Percentiles rank a stretch among this genome's conserved stretches.
These are phyloP conservation scores for Eumacrocentrus americanus DNA, from an alignment of 2,888 invertebrate species.

Conservation along the genomic window DNA sequence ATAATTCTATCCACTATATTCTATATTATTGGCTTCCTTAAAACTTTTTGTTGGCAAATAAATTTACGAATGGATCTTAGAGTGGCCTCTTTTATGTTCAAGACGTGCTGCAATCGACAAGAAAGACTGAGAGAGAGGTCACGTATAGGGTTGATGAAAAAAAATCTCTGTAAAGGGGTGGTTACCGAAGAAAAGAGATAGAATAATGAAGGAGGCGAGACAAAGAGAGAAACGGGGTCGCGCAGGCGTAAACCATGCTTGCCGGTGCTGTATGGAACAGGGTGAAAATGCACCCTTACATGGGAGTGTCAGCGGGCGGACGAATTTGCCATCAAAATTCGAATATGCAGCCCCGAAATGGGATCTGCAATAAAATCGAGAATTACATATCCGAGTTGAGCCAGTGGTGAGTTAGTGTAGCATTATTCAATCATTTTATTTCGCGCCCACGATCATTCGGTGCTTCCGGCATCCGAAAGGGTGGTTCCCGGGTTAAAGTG, in stretches of 20 bases:
- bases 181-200: neutral
- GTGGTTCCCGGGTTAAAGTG: slow-evolving; percentile 42
- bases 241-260: slow-evolving; percentile 44
- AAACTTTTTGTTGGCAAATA: neutral
- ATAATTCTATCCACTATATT: neutral
- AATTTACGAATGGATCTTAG: too few relatives aligned
- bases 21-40: neutral
- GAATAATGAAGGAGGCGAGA: neutral
- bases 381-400: slow-evolving; percentile 72
- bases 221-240: slow-evolving; percentile 37
- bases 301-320: slow-evolving; percentile 56
- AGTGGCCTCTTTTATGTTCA: neutral
- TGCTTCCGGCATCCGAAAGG: slow-evolving; percentile 35
- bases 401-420: slow-evolving; percentile 67
- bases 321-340: slow-evolving; percentile 52
- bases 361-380: slow-evolving; percentile 72
- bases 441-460: slow-evolving; percentile 21
- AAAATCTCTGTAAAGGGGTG: neutral
- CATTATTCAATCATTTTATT: slow-evolving; percentile 23
- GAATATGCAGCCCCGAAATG: slow-evolving; percentile 57
- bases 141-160: too few relatives aligned
- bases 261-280: slow-evolving; percentile 43
- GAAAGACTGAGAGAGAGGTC: slow-evolving; percentile 1
- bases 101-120: neutral
- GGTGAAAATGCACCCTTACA: slow-evolving; percentile 58